A percentile compares a stretch with the other conserved stretches of the same genome.
Evolutionary conservation across 2,888 invertebrate species (phyloP).

Genomic region (Microctonus hyperodae): DNA sequence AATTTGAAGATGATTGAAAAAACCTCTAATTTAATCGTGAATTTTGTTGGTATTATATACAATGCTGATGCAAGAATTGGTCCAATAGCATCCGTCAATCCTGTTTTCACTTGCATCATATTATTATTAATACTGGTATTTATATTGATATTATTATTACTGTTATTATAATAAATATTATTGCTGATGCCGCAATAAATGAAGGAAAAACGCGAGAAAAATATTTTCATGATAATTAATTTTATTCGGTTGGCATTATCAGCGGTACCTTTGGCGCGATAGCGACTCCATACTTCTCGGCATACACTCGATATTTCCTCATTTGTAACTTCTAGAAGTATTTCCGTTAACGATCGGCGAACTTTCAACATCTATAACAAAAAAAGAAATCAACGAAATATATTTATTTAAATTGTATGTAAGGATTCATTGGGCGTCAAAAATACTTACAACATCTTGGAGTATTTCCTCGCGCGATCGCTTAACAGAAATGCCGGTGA

Average conservation of each 20-base stretch:
- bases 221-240: conserved; percentile 29
- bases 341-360: conserved; percentile 88
- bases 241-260: conserved; percentile 46
- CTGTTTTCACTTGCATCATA: conserved; percentile 18
- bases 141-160: neutral
- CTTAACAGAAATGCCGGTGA: conserved; percentile 56
- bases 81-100: conserved; percentile 14
- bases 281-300: conserved; percentile 84
- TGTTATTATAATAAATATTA: neutral
- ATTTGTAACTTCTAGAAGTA: conserved; percentile 92
- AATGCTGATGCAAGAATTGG: conserved; percentile 30
- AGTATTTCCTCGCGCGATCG: conserved; percentile 70
- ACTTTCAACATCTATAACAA: conserved; percentile 82
- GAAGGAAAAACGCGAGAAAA: conserved; percentile 34
- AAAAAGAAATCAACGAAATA: conserved; percentile 1
- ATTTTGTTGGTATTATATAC: conserved; percentile 21
- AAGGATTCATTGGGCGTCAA: too few species aligned
- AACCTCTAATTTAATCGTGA: conserved; percentile 53
- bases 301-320: conserved; percentile 86
- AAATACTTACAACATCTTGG: conserved; percentile 72
- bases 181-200: conserved; percentile 7
- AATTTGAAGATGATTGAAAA: conserved; percentile 51
- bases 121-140: neutral
- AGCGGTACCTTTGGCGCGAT: conserved; percentile 80
- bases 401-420: neutral